A percentile compares a stretch with the other conserved stretches of the same genome.
These are phyloP conservation scores for Helicoverpa zea DNA, from an alignment of 1,140 invertebrate species.

Conservation along the genomic window DNA sequence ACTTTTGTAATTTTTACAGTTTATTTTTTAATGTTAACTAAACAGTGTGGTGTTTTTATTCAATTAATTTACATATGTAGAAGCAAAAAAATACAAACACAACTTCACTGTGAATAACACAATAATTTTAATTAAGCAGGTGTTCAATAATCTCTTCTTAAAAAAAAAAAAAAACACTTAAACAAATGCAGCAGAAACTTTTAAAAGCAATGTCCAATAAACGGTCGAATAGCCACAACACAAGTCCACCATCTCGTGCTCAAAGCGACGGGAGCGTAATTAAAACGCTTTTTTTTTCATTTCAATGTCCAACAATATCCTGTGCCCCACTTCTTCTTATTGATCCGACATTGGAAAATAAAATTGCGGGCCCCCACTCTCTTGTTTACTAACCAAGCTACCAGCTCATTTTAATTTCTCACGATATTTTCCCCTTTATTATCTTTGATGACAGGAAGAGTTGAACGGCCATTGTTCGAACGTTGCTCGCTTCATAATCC, in stretches of 20 bases:
- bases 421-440: constrained; percentile 62
- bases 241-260: constrained; percentile 48
- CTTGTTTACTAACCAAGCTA: constrained; percentile 67
- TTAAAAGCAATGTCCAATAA: constrained; percentile 46
- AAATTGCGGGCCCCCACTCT: constrained; percentile 48
- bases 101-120: background rate
- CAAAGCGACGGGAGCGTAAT: constrained; percentile 68
- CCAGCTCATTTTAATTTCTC: constrained; percentile 71
- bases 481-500: constrained; percentile 50
- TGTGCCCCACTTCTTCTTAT: constrained; percentile 70
- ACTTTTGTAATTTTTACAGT: background rate
- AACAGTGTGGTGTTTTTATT: background rate
- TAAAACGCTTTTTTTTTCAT: constrained; percentile 68
- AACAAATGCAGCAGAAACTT: constrained; percentile 1
- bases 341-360: constrained; percentile 77
- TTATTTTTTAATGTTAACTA: background rate
- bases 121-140: background rate
- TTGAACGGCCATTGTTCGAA: constrained; percentile 56
- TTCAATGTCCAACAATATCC: constrained; percentile 75
- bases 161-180: background rate
- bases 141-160: background rate
- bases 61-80: background rate
- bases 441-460: constrained; percentile 58
- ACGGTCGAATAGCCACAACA: constrained; percentile 39
- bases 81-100: background rate